Percentiles rank a stretch among this genome's conserved stretches.
phyloP scores from a whole-genome alignment of 2,113 vertebrate genomes.

The Ailurus styani region DNA sequence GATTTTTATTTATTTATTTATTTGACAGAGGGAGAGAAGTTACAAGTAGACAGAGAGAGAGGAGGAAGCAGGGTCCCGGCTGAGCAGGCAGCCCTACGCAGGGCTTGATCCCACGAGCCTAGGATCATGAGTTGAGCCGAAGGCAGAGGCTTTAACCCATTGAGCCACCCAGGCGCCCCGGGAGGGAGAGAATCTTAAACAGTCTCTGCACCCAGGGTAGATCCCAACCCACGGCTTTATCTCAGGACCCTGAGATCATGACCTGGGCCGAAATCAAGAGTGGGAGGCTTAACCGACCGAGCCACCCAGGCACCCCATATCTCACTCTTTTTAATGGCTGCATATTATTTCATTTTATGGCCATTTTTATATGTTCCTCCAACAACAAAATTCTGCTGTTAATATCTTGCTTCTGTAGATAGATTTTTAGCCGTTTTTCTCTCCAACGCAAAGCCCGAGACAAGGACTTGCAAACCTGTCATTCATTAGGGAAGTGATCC shows the following conservation, averaged over 20 bases:
- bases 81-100: too few species aligned
- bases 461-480: not conserved
- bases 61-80: too few species aligned
- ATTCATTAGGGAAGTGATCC: not conserved
- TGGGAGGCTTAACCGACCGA: not conserved
- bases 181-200: not conserved
- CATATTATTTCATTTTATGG: not conserved
- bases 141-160: too few species aligned
- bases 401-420: not conserved
- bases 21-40: too few species aligned
- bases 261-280: not conserved
- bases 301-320: not conserved
- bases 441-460: not conserved
- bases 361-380: not conserved
- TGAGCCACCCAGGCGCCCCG: too few species aligned
- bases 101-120: too few species aligned
- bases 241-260: not conserved
- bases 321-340: not conserved
- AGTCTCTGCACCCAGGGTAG: not conserved
- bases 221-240: not conserved
- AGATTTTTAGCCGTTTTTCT: not conserved
- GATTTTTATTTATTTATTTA: too few species aligned
- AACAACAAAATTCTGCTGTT: not conserved
- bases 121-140: too few species aligned
- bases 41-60: too few species aligned